A percentile compares a stretch with the other conserved stretches of the same genome.
phyloP scores from a whole-genome alignment of 2,113 vertebrate genomes.

The Paedocypris sp. region DNA sequence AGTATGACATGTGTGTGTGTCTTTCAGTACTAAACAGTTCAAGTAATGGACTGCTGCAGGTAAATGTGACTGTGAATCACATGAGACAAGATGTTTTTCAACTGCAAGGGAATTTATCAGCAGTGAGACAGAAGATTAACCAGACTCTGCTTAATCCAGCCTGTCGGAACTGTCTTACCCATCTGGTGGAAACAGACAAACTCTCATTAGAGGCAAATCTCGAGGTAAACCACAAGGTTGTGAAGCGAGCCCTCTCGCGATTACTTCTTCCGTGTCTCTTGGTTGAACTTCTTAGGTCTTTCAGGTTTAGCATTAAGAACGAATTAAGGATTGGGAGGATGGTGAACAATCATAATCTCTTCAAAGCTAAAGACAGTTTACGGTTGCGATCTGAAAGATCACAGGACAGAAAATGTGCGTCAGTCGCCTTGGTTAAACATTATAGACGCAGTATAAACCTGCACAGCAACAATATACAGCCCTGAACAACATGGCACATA shows the following conservation, averaged over 20 bases:
- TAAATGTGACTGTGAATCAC: conserved; percentile 32
- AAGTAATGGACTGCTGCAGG: conserved; percentile 10
- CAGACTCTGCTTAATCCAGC: conserved; percentile 31
- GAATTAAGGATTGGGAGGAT: neutral
- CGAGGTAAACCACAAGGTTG: conserved; percentile 45
- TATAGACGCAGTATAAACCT: no score
- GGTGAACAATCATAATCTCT: neutral
- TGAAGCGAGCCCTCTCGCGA: neutral
- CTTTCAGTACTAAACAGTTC: conserved; percentile 41
- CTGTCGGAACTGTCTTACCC: neutral
- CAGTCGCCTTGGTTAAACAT: no score
- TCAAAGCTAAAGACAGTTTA: neutral
- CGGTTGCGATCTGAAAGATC: no score
- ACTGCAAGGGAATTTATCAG: conserved; percentile 39
- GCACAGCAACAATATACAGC: no score
- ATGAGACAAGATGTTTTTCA: conserved; percentile 42
- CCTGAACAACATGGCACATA: no score
- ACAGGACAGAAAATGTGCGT: no score
- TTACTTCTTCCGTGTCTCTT: no score
- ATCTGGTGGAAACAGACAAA: neutral
- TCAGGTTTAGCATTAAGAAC: neutral
- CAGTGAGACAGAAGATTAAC: conserved; percentile 33
- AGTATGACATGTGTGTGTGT: no score
- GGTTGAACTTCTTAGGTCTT: neutral
- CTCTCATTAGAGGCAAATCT: conserved; percentile 35